These are phyloP conservation scores for Phenacoccus solenopsis DNA, from an alignment of 1,140 invertebrate species.

Conservation along the genomic window DNA sequence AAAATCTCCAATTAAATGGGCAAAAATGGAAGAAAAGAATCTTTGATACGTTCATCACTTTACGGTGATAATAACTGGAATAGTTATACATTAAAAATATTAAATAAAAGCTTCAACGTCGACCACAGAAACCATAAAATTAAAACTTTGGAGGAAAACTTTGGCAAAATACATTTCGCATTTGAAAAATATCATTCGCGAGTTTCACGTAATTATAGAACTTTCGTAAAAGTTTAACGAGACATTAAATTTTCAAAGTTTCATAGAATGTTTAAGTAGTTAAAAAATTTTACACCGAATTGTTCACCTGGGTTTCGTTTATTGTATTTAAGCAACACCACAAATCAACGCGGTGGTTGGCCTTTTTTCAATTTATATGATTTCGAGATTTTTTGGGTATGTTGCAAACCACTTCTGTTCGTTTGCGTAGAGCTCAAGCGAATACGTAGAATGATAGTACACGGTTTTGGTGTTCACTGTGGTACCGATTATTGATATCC, in stretches of 20 bases:
- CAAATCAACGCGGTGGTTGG: no score
- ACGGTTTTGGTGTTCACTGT: no score
- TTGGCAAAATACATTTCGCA: conserved; percentile 5
- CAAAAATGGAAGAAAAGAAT: background rate
- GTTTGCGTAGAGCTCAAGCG: no score
- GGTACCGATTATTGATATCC: no score
- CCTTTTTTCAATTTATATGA: no score
- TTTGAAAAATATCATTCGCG: conserved; percentile 12
- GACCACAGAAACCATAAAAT: conserved; percentile 11
- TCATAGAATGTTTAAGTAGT: conserved; percentile 7
- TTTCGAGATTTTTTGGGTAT: no score
- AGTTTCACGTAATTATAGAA: conserved; percentile 12
- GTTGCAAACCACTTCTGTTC: no score
- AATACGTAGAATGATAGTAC: no score
- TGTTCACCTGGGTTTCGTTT: background rate
- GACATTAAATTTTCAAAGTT: conserved; percentile 17
- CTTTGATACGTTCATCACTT: background rate
- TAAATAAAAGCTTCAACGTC: conserved; percentile 5
- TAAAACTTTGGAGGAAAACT: conserved; percentile 1
- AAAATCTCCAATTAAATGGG: background rate
- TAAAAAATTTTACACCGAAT: background rate
- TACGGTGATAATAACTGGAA: background rate
- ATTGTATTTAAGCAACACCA: no score
- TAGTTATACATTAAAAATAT: background rate
- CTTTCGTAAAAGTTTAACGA: conserved; percentile 9